phyloP scores from a whole-genome alignment of 2,797 vertebrate genomes.

The Antrozous pallidus region DNA sequence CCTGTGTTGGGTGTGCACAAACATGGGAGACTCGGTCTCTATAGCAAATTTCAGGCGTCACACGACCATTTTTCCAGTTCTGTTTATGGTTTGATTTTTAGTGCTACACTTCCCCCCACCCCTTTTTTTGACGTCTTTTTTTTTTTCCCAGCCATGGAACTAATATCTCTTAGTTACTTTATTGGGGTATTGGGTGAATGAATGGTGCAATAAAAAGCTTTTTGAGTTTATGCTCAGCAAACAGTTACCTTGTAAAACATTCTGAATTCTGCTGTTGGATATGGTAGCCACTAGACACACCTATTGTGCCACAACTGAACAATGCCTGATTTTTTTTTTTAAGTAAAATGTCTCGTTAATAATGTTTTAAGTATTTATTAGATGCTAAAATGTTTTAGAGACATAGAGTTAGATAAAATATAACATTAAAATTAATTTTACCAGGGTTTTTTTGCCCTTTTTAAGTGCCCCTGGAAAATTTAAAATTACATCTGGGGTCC shows the following conservation, averaged over 20 bases:
- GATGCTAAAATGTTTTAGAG: background rate
- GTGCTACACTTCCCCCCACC: too few relatives aligned
- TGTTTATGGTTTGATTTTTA: constrained; percentile 11
- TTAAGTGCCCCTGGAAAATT: background rate
- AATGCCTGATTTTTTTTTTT: background rate
- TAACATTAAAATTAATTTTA: background rate
- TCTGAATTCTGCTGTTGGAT: background rate
- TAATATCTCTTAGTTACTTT: background rate
- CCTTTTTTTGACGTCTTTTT: background rate
- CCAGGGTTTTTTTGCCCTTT: background rate
- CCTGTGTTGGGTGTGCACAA: background rate
- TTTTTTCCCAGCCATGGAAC: background rate
- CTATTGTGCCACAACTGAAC: background rate
- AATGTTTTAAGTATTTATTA: constrained; percentile 1
- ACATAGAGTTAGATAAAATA: background rate
- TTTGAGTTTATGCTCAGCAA: constrained; percentile 3
- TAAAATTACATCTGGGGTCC: background rate
- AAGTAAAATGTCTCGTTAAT: background rate
- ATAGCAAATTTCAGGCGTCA: background rate
- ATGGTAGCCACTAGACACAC: background rate
- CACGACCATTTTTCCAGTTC: background rate
- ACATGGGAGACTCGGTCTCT: background rate
- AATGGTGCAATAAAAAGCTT: background rate
- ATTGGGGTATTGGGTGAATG: background rate
- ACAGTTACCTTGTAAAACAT: background rate